phyloP scores from a whole-genome alignment of 2,797 vertebrate genomes.

The Poecilia picta region DNA sequence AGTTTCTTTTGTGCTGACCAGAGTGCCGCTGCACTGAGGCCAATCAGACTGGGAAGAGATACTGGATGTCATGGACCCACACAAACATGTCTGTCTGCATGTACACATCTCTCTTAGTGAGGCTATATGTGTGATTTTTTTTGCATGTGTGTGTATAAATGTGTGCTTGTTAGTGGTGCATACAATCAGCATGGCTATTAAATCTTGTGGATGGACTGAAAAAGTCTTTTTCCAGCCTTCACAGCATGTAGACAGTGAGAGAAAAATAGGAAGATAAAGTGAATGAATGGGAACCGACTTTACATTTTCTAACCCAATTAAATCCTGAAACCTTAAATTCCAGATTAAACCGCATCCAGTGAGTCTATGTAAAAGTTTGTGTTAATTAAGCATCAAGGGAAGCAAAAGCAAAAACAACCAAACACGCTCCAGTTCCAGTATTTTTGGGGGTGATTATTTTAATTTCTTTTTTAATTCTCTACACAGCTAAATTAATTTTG shows the following conservation, averaged over 20 bases:
- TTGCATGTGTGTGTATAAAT: not conserved
- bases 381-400: not conserved
- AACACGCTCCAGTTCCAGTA: not conserved
- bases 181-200: not conserved
- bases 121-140: constrained; percentile 7
- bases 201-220: not conserved
- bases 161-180: not conserved
- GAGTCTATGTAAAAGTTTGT: not conserved
- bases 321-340: not conserved
- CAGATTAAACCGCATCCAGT: not conserved
- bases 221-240: not conserved
- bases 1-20: constrained; percentile 77
- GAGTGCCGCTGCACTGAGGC: constrained; percentile 48
- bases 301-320: not conserved
- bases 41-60: constrained; percentile 68
- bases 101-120: not conserved
- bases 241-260: not conserved
- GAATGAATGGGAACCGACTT: not conserved
- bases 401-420: not conserved
- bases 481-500: not conserved
- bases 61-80: constrained; percentile 61
- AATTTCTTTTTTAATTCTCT: not conserved
- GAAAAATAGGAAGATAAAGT: not conserved
- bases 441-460: not conserved
- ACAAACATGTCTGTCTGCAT: constrained; percentile 32